Evolutionary conservation across 2,113 vertebrate genomes (phyloP), one percentile per base, ranked within the genome.

Genomic region (Bungarus multicinctus): DNA sequence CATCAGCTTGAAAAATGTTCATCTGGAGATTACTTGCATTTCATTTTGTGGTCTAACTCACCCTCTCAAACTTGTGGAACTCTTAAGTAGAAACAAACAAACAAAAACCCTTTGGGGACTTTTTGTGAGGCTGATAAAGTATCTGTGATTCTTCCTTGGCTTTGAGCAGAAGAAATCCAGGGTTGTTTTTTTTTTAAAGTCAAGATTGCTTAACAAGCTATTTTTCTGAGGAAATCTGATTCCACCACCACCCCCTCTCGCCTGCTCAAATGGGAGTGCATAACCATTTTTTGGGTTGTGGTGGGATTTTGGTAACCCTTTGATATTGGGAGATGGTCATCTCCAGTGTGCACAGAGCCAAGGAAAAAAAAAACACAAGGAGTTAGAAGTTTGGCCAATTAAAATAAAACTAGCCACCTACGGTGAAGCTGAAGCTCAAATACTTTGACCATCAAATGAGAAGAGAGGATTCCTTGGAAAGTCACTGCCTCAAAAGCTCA

Each of bases 1-100:
- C 60, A 92, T 93, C 88, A 89, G 88, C 45, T 22, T 90, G 92
- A 90, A 7, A 34, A 90, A 89, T 81, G 39, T 64, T 94, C 45
- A 64, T 45, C 88, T 69, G 50, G 57, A 92, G 88, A 90, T 52
- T 93, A 30, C 45, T 87, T 93, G 52, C 47, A 87, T 93, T 58
- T 93, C 91, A 53, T 69, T 69, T 64, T 87, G 69, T 81, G 58
- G 25, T 39, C 53, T 52, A 69, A 89, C 58, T 85, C 60, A 45
- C 69, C 89, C 89, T 85, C 74, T 53, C 53, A 93, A 91, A 93
- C 53, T 93, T 34, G 18, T 43, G 88, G 2, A 69, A 89, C 45
- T 94, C 57, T 60, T 60, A 53, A 60, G 55, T 57, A 55, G 16
- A 34, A 85, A 87, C 47, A 85, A 39, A 50, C 14, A 64, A 90